Base-by-base conservation (phyloP, 2,797 vertebrate genomes). In the Spatula versicolor region DNA sequence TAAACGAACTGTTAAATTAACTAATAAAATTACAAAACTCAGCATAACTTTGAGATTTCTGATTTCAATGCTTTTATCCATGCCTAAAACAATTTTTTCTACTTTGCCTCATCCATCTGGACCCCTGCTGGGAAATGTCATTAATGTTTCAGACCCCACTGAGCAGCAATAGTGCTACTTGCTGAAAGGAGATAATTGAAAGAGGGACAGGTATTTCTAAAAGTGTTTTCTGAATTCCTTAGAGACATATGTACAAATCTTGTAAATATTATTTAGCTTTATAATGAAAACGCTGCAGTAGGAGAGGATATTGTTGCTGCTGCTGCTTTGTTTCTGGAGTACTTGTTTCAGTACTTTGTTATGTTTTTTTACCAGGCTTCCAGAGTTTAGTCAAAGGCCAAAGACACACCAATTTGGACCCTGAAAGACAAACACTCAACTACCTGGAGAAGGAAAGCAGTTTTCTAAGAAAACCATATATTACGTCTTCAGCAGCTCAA, bases 91-190 rank as follows among this genome's bases (percentile, higher is more conserved):
- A 95, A 81, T 97, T 96, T 73, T 95, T 96, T 96, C 83, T 96
- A 86, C 90, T 97, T 96, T 95, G 89, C 77, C 85, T 96, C 95
- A 97, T 96, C 89, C 84, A 82, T 86, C 96, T 92, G 91, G 35
- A 85, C 83, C 68, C 96, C 97, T 96, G 95, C 97, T 97, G 98
- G n/a, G 95, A 96, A 96, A 96, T 83, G 92, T 93, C 96, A 91
- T 97, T 97, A 97, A 73, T 81, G 94, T 89, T 96, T 96, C 94
- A 97, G 96, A 90, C 95, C 95, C 96, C 86, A 95, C 96, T 91
- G 97, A 89, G 97, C 95, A 85, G 86, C 93, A 97, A 90, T 94
- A 96, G 95, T 78, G 93, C 62, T 93, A 78, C 82, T 96, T 77
- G 74, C 88, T 92, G 96, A 97, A 97, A 11, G 19, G 77, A 92